Conservation (phyloP, 2,113 vertebrate genomes). For the Lichenostomus cassidix region DNA sequence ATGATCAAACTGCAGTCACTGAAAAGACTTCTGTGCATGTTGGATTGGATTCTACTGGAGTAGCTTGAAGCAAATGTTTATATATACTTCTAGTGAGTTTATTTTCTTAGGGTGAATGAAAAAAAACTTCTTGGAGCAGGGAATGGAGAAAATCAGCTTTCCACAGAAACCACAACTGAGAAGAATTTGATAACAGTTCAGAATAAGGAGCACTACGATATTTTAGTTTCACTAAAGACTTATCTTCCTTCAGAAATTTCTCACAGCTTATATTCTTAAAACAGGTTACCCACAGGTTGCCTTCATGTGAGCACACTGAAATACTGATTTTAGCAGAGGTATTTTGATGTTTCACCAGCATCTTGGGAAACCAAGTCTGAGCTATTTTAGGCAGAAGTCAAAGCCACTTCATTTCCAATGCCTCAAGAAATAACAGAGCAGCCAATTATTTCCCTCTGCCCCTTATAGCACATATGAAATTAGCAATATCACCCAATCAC, state of each 20-base stretch:
- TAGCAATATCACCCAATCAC: not conserved
- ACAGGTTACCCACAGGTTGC: not conserved
- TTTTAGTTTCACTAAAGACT: not conserved
- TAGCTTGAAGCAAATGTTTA: slow-evolving; percentile 37
- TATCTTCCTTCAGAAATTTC: not conserved
- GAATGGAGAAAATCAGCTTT: slow-evolving; percentile 29
- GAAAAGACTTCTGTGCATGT: not conserved
- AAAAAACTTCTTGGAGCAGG: slow-evolving; percentile 27
- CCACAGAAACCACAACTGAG: not conserved
- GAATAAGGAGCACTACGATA: not conserved
- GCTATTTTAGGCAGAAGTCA: not conserved
- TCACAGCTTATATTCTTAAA: not conserved
- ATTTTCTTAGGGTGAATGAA: slow-evolving; percentile 47
- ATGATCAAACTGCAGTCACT: slow-evolving; percentile 13
- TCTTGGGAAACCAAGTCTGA: not conserved
- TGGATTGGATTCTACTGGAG: not conserved
- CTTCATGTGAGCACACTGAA: not conserved
- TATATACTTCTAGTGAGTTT: slow-evolving; percentile 23
- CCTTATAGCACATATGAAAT: not conserved
- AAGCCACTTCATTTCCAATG: not conserved
- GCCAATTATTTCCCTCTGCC: not conserved
- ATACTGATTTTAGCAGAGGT: not conserved
- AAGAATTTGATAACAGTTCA: slow-evolving; percentile 3
- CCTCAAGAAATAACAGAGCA: not conserved
- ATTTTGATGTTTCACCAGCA: not conserved